Conservation (phyloP, 2,888 invertebrate genomes). For the Erpobdella octoculata region DNA sequence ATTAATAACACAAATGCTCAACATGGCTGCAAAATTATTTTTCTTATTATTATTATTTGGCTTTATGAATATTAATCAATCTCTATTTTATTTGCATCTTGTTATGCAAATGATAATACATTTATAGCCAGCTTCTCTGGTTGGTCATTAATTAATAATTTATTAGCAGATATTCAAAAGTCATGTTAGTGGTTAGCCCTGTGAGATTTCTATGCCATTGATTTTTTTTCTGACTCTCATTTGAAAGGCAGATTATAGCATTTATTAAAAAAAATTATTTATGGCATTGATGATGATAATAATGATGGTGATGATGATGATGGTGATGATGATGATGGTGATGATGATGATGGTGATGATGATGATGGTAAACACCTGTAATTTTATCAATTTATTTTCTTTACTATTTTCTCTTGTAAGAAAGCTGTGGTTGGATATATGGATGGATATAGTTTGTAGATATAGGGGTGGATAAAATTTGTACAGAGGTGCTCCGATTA, state of each 20-base stretch:
- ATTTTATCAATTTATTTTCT: not conserved
- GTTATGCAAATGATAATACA: not conserved
- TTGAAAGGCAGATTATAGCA: not conserved
- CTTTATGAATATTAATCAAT: not conserved
- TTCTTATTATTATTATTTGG: not conserved
- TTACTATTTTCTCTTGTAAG: too few relatives aligned
- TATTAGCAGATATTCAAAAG: too few relatives aligned
- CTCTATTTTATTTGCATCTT: not conserved
- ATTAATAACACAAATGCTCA: not conserved
- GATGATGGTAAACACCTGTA: not conserved
- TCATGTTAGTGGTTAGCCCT: too few relatives aligned
- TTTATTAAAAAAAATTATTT: not conserved
- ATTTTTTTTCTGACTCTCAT: not conserved
- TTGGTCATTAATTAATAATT: not conserved
- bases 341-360: not conserved
- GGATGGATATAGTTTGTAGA: too few relatives aligned
- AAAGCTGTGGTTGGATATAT: too few relatives aligned
- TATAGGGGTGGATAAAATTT: too few relatives aligned
- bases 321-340: conserved; percentile 13
- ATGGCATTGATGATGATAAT: not conserved
- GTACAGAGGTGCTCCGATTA: too few relatives aligned
- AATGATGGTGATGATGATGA: not conserved
- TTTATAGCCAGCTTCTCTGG: not conserved
- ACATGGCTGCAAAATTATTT: not conserved
- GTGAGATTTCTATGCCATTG: not conserved